Evolutionary conservation across 2,797 vertebrate genomes (phyloP).

Genomic region (Hemitrygon akajei): DNA sequence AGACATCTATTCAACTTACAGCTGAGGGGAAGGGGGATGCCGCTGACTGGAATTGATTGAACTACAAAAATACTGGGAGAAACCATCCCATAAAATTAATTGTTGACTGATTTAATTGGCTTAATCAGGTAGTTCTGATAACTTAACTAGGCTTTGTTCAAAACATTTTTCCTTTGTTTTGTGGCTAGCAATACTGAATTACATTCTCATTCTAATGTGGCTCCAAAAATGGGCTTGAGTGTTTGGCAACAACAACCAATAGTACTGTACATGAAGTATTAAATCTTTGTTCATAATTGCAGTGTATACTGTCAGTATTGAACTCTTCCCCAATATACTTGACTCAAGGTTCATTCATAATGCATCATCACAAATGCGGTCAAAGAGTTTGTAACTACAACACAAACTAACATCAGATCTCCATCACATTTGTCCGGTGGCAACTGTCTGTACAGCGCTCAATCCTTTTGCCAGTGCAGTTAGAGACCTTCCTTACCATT

Average conservation of each 20-base stretch:
- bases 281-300: constrained; percentile 56
- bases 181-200: neutral
- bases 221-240: constrained; percentile 3
- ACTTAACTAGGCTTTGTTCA: constrained; percentile 43
- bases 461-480: constrained; percentile 55
- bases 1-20: neutral
- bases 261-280: constrained; percentile 41
- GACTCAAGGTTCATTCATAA: constrained; percentile 72
- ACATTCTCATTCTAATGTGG: neutral
- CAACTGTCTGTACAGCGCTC: constrained; percentile 62
- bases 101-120: neutral
- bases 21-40: neutral
- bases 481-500: constrained; percentile 53
- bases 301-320: constrained; percentile 39
- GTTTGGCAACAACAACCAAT: constrained; percentile 8
- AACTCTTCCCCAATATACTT: constrained; percentile 65
- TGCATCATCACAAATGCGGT: constrained; percentile 65
- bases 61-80: neutral
- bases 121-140: neutral
- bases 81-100: constrained; percentile 38
- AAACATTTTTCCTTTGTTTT: constrained; percentile 39
- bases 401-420: constrained; percentile 43
- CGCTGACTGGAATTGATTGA: neutral
- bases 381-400: constrained; percentile 59
- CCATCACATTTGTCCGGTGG: constrained; percentile 55